Percentiles rank a stretch among this genome's conserved stretches.
Conservation (phyloP, 2,113 vertebrate species). For the Cyanoramphus novaezelandiae region DNA sequence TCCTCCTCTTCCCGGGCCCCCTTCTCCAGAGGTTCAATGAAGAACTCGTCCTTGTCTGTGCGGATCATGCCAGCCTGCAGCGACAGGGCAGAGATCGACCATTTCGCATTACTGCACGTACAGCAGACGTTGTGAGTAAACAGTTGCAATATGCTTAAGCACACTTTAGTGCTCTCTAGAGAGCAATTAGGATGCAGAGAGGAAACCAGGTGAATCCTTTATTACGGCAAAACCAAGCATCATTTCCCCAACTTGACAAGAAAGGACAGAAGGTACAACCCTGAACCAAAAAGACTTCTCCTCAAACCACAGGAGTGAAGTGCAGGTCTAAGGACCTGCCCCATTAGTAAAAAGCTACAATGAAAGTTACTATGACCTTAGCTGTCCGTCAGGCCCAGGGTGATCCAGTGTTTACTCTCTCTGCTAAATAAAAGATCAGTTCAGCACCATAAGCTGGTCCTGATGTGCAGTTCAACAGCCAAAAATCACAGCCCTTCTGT, state of each 20-base stretch:
- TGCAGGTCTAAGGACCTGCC: not conserved
- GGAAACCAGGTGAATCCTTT: conserved; percentile 65
- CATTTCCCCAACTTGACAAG: conserved; percentile 40
- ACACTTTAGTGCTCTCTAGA: conserved; percentile 60
- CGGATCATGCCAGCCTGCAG: conserved; percentile 95
- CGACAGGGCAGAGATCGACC: conserved; percentile 54
- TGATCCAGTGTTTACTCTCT: not conserved
- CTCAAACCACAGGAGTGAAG: not conserved
- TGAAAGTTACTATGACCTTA: not conserved
- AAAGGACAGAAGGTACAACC: conserved; percentile 51
- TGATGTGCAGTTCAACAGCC: not conserved
- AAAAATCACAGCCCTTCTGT: not conserved
- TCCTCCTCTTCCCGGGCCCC: conserved; percentile 78
- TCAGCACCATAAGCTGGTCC: not conserved
- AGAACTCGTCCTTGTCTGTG: conserved; percentile 94
- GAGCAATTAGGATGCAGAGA: conserved; percentile 64
- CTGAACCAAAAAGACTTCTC: conserved; percentile 19
- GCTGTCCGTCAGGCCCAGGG: not conserved
- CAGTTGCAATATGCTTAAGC: conserved; percentile 69
- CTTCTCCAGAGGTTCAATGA: conserved; percentile 92
- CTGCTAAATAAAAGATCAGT: not conserved
- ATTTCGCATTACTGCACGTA: conserved; percentile 24
- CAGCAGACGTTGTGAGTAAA: conserved; percentile 37
- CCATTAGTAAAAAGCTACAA: not conserved
- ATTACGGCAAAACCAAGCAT: conserved; percentile 37